These are phyloP conservation scores for Phymanthus crucifer DNA, from an alignment of 92 coral and sea anemone species.

Conservation along the genomic window DNA sequence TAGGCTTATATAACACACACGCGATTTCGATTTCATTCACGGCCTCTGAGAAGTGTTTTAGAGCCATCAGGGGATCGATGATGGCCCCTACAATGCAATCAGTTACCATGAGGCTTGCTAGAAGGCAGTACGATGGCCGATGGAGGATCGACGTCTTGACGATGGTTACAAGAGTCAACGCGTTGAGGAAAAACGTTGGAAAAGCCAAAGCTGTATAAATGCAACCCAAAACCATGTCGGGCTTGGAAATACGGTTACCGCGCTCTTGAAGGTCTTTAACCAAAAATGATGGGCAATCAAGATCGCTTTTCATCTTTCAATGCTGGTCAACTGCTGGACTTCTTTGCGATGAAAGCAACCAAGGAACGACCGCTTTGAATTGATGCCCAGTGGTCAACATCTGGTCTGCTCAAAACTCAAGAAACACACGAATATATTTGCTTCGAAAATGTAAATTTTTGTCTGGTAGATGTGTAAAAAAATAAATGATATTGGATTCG, in stretches of 20 bases:
- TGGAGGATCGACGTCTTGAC: conserved; percentile 11
- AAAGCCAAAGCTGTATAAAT: neutral
- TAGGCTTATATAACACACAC: conserved; percentile 10
- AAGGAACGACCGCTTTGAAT: neutral
- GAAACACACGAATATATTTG: too few relatives aligned
- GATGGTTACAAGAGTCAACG: neutral
- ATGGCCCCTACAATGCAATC: conserved; percentile 15
- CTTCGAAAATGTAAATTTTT: too few relatives aligned
- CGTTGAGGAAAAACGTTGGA: conserved; percentile 18
- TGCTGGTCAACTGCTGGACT: too few relatives aligned
- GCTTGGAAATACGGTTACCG: neutral
- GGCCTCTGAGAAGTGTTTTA: conserved; percentile 22
- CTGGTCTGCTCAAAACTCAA: too few relatives aligned
- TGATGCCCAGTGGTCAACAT: too few relatives aligned
- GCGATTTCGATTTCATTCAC: neutral
- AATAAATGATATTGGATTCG: too few relatives aligned
- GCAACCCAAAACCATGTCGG: neutral
- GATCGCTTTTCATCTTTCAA: neutral
- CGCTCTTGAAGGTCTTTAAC: neutral
- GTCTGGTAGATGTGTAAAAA: too few relatives aligned
- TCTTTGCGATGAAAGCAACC: too few relatives aligned
- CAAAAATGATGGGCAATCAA: neutral
- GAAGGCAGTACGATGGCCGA: conserved; percentile 12
- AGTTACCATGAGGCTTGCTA: conserved; percentile 18
- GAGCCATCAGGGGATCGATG: conserved; percentile 14